These are phyloP conservation scores for Trichomycterus rosablanca DNA, from an alignment of 2,113 vertebrate species.

Conservation along the genomic window DNA sequence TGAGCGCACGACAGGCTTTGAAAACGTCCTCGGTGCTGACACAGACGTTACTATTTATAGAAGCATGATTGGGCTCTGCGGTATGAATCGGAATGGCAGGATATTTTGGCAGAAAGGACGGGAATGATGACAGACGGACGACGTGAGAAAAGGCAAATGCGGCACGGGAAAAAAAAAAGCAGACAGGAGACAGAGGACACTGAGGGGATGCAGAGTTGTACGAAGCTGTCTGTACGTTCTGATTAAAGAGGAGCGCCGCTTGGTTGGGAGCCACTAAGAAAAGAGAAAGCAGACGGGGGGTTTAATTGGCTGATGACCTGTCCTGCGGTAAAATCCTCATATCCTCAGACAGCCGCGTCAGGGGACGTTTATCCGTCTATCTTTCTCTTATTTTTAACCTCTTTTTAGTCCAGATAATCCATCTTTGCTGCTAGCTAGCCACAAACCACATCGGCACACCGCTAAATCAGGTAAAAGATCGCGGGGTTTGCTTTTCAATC, in stretches of 20 bases:
- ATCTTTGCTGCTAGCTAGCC: slow-evolving; percentile 10
- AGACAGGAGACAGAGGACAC: background rate
- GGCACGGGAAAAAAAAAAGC: slow-evolving; percentile 6
- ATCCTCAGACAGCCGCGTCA: slow-evolving; percentile 25
- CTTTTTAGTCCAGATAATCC: slow-evolving; percentile 12
- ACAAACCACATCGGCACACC: slow-evolving; percentile 12
- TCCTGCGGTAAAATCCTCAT: slow-evolving; percentile 43
- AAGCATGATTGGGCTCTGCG: slow-evolving; percentile 56
- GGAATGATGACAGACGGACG: slow-evolving; percentile 17
- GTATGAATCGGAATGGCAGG: slow-evolving; percentile 66
- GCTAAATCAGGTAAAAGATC: background rate
- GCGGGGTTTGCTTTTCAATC: no score
- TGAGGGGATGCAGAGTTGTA: slow-evolving; percentile 12
- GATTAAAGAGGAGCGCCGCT: slow-evolving; percentile 40
- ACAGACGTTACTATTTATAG: slow-evolving; percentile 55
- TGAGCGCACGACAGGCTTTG: slow-evolving; percentile 45
- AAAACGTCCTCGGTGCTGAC: slow-evolving; percentile 54
- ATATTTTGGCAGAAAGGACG: slow-evolving; percentile 41
- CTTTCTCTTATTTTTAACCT: slow-evolving; percentile 18
- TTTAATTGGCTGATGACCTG: slow-evolving; percentile 51
- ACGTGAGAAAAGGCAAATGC: no score
- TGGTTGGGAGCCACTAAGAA: slow-evolving; percentile 14
- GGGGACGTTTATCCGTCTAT: slow-evolving; percentile 22
- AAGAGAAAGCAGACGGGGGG: slow-evolving; percentile 29
- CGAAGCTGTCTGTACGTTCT: slow-evolving; percentile 32